These are phyloP conservation scores for Chlorocebus sabaeus DNA, from an alignment of 2,113 vertebrate genomes.

Conservation along the genomic window DNA sequence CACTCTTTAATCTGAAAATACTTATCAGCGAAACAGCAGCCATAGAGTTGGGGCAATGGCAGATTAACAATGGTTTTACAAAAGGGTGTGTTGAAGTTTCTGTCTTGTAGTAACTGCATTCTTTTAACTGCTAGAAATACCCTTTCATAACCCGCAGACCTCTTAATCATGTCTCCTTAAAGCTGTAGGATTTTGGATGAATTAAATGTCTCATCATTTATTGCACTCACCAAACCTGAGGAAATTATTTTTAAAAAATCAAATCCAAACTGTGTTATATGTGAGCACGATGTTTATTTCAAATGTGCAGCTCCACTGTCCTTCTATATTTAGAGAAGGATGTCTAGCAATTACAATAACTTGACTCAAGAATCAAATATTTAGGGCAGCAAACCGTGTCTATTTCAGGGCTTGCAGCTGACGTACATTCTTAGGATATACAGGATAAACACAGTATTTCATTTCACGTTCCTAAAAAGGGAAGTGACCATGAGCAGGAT, in stretches of 20 bases:
- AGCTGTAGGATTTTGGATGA: neutral
- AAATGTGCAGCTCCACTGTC: slow-evolving; percentile 44
- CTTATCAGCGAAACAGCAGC: slow-evolving; percentile 30
- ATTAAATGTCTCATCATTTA: neutral
- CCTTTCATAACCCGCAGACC: neutral
- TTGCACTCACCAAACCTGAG: neutral
- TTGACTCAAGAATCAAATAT: slow-evolving; percentile 75
- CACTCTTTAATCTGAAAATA: slow-evolving; percentile 52
- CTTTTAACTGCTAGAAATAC: neutral
- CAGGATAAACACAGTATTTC: slow-evolving; percentile 67
- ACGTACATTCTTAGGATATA: slow-evolving; percentile 68
- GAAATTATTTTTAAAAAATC: neutral
- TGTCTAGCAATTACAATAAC: slow-evolving; percentile 75
- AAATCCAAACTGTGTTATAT: neutral
- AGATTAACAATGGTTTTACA: slow-evolving; percentile 2
- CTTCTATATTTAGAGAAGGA: slow-evolving; percentile 77
- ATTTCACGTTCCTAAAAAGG: slow-evolving; percentile 71
- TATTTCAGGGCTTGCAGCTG: slow-evolving; percentile 69
- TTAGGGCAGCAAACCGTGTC: slow-evolving; percentile 66
- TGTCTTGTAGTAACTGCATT: neutral
- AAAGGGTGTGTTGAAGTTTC: neutral
- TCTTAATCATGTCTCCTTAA: neutral
- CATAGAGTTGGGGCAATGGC: neutral
- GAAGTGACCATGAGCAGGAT: slow-evolving; percentile 34
- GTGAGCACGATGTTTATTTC: slow-evolving; percentile 3